Conservation (phyloP, 53 echinoderm and acorn worm genomes). For the Patiria pectinifera region DNA sequence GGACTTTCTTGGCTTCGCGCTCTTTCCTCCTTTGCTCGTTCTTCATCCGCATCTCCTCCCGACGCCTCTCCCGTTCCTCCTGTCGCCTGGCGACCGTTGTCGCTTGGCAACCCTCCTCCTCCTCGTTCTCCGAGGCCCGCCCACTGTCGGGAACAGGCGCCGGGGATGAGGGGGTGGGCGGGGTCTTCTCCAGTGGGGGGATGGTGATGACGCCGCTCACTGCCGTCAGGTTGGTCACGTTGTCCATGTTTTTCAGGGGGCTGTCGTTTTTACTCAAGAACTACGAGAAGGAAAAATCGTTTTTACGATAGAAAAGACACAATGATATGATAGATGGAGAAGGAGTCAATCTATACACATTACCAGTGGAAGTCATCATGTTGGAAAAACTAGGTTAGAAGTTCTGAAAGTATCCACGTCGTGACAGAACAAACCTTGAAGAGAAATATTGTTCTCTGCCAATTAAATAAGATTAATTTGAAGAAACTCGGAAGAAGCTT, state of each 20-base stretch:
- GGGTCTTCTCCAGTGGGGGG: slow-evolving; percentile 69
- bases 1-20: slow-evolving; percentile 71
- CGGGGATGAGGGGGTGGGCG: slow-evolving; percentile 15
- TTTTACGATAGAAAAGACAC: not conserved
- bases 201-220: slow-evolving; percentile 96
- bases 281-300: not conserved
- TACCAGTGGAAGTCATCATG: too few relatives aligned
- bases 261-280: slow-evolving; percentile 66
- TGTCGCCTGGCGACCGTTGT: slow-evolving; percentile 13
- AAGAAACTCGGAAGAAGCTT: too few relatives aligned
- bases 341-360: too few relatives aligned
- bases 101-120: slow-evolving; percentile 41
- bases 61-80: slow-evolving; percentile 71
- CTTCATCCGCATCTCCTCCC: slow-evolving; percentile 80
- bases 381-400: too few relatives aligned
- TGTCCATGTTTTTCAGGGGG: slow-evolving; percentile 39
- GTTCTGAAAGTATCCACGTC: too few relatives aligned
- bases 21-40: slow-evolving; percentile 78
- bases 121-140: slow-evolving; percentile 33
- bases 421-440: too few relatives aligned
- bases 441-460: too few relatives aligned
- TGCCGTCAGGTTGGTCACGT: slow-evolving; percentile 79
- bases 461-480: too few relatives aligned
- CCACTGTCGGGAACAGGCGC: slow-evolving; percentile 17
- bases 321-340: too few relatives aligned